Base-by-base conservation (phyloP, 1,140 invertebrate species). In the Zaprionus capensis region DNA sequence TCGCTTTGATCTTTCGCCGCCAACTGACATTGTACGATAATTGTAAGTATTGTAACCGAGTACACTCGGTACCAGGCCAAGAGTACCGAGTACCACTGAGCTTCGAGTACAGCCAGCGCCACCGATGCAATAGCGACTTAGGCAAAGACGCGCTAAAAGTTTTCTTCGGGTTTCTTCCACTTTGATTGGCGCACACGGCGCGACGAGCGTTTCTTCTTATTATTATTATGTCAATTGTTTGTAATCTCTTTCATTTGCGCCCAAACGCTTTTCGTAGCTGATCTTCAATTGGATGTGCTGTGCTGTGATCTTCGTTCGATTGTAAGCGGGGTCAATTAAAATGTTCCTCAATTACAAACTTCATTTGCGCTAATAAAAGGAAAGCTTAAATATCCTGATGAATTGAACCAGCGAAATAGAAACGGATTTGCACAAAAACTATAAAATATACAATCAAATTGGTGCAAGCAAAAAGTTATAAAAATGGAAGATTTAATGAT, bases 201-300 rank as follows among this genome's bases (percentile, higher is more conserved):
- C 70, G 55, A 38, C 61, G 49, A 61, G 62, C 74, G 64, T 66
- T 86, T 77, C 72, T 75, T 87, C 80, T 87, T 86, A 88, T 83
- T 87, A 87, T 83, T 87, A 80, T 82, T 86, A 86, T 83, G 73
- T 64, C 83, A 87, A 86, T 86, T 88, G 70, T 87, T 83, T 76
- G 76, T 82, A 66, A 71, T 82, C 71, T 87, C 53, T n/a, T 53
- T 38, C 46, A 49, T 41, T 72, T 64, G 20, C 68, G 17, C 22
- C 38, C 34, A 64, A 70, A 62, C 20, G 62, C 31, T 63, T 58
- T 59, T 58, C 69, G 59, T 62, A 62, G 64, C 41, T 34, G n/a
- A 59, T 78, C 36, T 75, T 7, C 15, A 34, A 77, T 78, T 78
- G 26, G 34, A 5, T 68, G 36, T 53, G 67, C 46, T 56, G 38